phyloP scores from a whole-genome alignment of 2,888 invertebrate species.

The Nebria salina region DNA sequence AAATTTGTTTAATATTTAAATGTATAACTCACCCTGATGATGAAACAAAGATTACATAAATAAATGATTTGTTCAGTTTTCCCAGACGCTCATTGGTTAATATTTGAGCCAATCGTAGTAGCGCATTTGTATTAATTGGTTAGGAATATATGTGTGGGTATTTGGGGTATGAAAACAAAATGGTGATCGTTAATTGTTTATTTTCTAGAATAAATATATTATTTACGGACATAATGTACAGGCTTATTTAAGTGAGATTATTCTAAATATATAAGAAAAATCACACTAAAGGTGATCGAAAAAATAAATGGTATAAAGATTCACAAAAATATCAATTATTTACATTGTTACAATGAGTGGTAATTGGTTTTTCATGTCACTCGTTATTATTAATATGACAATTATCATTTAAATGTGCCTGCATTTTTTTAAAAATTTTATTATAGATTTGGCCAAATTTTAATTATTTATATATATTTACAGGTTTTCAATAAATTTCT shows the following conservation, averaged over 20 bases:
- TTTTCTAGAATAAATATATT: conserved; percentile 44
- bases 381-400: conserved; percentile 7
- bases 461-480: conserved; percentile 25
- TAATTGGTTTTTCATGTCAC: too few species aligned
- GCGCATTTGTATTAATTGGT: too few species aligned
- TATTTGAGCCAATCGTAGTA: too few species aligned
- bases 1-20: too few species aligned
- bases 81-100: too few species aligned
- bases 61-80: too few species aligned
- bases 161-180: not conserved
- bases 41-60: too few species aligned
- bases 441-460: conserved; percentile 40
- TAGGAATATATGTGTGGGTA: not conserved
- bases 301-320: not conserved
- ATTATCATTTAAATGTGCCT: conserved; percentile 27
- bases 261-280: not conserved
- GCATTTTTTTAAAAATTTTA: conserved; percentile 7
- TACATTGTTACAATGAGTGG: too few species aligned
- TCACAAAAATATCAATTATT: not conserved
- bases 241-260: not conserved
- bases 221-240: conserved; percentile 37
- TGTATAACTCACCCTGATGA: too few species aligned
- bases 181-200: conserved; percentile 37
- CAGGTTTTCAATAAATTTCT: conserved; percentile 28
- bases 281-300: not conserved